These are phyloP conservation scores for Scolopax rusticola DNA, from an alignment of 2,797 vertebrate genomes.

Conservation along the genomic window DNA sequence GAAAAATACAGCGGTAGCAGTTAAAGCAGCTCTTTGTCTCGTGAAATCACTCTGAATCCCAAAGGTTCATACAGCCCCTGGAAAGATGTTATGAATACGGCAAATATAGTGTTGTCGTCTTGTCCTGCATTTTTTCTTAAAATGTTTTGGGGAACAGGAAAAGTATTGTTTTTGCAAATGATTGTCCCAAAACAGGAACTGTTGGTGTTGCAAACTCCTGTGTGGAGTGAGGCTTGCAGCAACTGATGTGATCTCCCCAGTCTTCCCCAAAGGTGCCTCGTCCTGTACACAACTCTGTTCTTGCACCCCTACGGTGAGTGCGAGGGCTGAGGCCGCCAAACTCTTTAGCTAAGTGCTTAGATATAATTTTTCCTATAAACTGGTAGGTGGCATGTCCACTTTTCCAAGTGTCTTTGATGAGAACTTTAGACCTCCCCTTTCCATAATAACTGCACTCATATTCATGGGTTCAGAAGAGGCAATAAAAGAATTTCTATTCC, in stretches of 20 bases:
- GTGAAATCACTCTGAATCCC: background rate
- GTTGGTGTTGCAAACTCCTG: background rate
- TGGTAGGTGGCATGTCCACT: background rate
- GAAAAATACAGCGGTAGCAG: background rate
- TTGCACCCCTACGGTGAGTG: rapidly evolving
- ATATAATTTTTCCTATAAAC: background rate
- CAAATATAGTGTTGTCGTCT: background rate
- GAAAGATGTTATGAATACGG: background rate
- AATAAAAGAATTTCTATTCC: background rate
- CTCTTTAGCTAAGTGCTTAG: background rate
- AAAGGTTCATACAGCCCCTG: background rate
- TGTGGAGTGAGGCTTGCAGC: background rate
- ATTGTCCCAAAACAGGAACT: background rate
- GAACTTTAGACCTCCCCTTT: background rate
- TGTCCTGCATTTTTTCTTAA: background rate
- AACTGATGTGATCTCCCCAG: background rate
- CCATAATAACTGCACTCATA: background rate
- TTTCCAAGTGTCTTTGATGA: background rate
- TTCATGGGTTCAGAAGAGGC: background rate
- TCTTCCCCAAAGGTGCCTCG: background rate
- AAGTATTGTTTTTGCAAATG: background rate
- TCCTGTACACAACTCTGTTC: background rate
- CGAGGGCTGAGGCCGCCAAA: background rate
- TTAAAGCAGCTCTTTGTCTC: background rate
- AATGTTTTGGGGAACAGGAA: background rate